Percentiles rank a stretch among this genome's conserved stretches.
Conservation (phyloP, 2,113 vertebrate species). For the Sigmodon hispidus region DNA sequence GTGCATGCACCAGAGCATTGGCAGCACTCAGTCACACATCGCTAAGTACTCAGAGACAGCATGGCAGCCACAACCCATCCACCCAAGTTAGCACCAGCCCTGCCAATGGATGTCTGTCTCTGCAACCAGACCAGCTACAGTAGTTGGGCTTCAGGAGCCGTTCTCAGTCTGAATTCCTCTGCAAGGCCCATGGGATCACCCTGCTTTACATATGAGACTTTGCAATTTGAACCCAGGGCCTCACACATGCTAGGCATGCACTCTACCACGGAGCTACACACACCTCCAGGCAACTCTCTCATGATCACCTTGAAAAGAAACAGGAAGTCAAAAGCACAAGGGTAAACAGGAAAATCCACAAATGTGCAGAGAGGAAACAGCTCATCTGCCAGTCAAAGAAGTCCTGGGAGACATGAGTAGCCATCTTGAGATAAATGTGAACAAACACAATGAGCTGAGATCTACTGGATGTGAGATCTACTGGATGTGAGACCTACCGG, state of each 20-base stretch:
- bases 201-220: not conserved
- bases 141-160: no score
- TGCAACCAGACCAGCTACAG: fast-evolving
- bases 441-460: no score
- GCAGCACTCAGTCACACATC: not conserved
- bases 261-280: not conserved
- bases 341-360: no score
- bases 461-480: no score
- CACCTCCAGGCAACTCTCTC: not conserved
- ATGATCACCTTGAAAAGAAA: not conserved
- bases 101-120: not conserved
- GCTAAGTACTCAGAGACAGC: not conserved
- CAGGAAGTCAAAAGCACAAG: not conserved
- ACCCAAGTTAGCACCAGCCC: not conserved
- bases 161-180: not conserved
- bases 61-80: fast-evolving
- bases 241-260: not conserved
- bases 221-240: not conserved
- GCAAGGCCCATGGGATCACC: not conserved
- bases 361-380: not conserved
- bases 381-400: not conserved
- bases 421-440: not conserved
- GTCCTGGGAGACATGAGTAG: not conserved
- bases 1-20: not conserved
- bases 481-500: no score